These are phyloP conservation scores for Zoanthus sansibaricus DNA, from an alignment of 92 coral and sea anemone genomes.

Conservation along the genomic window DNA sequence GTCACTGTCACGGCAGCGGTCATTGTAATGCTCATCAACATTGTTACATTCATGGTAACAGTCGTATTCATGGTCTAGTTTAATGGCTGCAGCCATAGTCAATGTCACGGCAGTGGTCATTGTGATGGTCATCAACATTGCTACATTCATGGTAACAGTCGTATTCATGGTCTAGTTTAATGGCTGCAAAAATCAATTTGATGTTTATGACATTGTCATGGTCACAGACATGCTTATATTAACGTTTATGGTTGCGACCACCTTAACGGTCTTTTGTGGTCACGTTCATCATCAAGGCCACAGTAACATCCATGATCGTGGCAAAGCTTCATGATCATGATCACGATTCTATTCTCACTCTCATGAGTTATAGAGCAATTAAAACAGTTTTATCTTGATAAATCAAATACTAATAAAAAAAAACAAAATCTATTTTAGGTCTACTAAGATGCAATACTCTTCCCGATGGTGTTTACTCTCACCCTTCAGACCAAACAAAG, in stretches of 20 bases:
- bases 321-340: neutral
- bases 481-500: constrained; percentile 5
- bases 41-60: neutral
- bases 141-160: neutral
- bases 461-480: neutral
- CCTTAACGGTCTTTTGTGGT: too few species aligned
- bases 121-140: neutral
- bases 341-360: neutral
- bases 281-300: too few species aligned
- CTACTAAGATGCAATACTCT: neutral
- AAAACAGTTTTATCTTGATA: neutral
- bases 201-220: too few species aligned
- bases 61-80: neutral
- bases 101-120: neutral
- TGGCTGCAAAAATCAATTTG: too few species aligned
- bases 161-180: too few species aligned
- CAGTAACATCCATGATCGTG: too few species aligned
- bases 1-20: neutral
- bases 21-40: neutral
- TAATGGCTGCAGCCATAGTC: too few species aligned
- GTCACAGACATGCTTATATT: too few species aligned
- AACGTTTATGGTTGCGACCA: neutral
- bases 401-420: neutral
- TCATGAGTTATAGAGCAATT: neutral
- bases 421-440: neutral